Conservation (phyloP, 1,140 invertebrate genomes). For the Drosophila fuyamai region DNA sequence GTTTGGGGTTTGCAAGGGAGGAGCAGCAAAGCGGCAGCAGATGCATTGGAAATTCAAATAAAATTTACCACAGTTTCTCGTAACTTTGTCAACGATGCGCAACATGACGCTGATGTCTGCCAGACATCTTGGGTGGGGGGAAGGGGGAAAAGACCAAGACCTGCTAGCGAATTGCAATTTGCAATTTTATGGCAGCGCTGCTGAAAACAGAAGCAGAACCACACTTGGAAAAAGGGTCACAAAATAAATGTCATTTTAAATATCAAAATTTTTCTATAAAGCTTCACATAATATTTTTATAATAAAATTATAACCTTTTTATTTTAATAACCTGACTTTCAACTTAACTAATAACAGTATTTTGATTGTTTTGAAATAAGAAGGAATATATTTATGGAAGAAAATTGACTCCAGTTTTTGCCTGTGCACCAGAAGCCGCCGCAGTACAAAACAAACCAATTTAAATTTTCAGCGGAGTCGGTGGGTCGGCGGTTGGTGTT, state of each 20-base stretch:
- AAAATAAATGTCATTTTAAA: neutral
- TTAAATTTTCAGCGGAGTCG: constrained; percentile 73
- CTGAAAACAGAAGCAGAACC: constrained; percentile 46
- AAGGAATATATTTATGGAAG: neutral
- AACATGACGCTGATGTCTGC: constrained; percentile 64
- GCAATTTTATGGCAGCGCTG: constrained; percentile 79
- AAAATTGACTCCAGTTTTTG: neutral
- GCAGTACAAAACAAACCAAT: constrained; percentile 81
- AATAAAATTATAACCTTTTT: too few species aligned
- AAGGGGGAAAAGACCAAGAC: constrained; percentile 58
- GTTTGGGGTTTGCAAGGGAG: neutral
- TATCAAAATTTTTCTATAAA: neutral
- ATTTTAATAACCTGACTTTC: too few species aligned
- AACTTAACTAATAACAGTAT: too few species aligned
- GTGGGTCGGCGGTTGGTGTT: constrained; percentile 28
- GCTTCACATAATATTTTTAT: too few species aligned
- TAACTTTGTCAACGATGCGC: constrained; percentile 82
- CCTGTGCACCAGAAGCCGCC: constrained; percentile 48
- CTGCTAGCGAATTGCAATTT: constrained; percentile 79
- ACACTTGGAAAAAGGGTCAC: constrained; percentile 13
- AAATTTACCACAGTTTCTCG: constrained; percentile 81
- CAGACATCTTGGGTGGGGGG: constrained; percentile 24
- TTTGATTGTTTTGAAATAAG: too few species aligned
- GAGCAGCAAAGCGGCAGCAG: constrained; percentile 27
- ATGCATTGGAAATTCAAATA: constrained; percentile 81